These are phyloP conservation scores for Phenganax stokvisi DNA, from an alignment of 92 coral and sea anemone genomes.

Conservation along the genomic window DNA sequence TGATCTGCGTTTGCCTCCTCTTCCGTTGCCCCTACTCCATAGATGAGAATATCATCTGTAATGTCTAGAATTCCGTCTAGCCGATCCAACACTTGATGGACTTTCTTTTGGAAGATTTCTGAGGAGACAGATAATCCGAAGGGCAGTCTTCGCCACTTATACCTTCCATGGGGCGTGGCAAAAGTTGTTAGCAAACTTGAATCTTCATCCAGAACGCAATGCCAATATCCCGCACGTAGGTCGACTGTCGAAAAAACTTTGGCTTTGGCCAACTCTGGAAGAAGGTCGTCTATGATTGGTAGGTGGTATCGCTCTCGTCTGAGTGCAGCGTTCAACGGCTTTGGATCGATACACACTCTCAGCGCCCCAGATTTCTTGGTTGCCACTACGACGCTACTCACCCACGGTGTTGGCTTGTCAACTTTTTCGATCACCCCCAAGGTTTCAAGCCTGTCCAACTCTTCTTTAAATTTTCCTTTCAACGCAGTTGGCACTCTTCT, in stretches of 20 bases:
- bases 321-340: constrained; percentile 37
- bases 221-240: constrained; percentile 29
- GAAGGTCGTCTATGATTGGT: constrained; percentile 40
- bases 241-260: constrained; percentile 3
- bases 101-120: constrained; percentile 50
- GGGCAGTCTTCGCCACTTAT: constrained; percentile 50
- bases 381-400: constrained; percentile 39
- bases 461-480: constrained; percentile 40
- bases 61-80: constrained; percentile 48
- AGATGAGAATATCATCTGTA: constrained; percentile 49
- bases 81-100: constrained; percentile 48
- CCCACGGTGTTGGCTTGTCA: constrained; percentile 49
- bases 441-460: constrained; percentile 43
- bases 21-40: constrained; percentile 37
- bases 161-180: constrained; percentile 49
- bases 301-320: constrained; percentile 48
- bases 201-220: constrained; percentile 47
- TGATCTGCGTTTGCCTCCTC: constrained; percentile 43
- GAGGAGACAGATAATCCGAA: constrained; percentile 45
- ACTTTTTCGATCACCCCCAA: constrained; percentile 48
- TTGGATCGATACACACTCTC: constrained; percentile 43
- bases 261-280: constrained; percentile 42
- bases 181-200: constrained; percentile 55
- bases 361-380: constrained; percentile 54
- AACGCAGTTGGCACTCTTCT: constrained; percentile 50